Evolutionary conservation across 2,113 vertebrate genomes (phyloP).

Genomic region (Piaya cayana): DNA sequence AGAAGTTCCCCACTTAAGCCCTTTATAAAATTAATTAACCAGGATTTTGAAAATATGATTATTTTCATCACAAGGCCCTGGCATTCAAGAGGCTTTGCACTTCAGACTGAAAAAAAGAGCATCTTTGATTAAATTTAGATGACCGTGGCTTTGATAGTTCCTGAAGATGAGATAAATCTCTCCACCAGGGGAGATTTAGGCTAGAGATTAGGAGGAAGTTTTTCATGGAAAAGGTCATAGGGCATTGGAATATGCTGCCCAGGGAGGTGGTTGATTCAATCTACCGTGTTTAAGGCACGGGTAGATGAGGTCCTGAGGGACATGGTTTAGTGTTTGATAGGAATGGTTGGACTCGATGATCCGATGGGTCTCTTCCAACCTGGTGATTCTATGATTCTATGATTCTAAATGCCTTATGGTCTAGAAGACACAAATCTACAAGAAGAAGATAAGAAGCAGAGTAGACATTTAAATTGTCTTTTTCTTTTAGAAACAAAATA

Average conservation of each 20-base stretch:
- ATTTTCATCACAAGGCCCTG: not conserved
- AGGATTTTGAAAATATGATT: not conserved
- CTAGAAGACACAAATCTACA: not conserved
- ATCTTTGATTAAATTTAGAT: not conserved
- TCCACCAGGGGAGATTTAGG: too few relatives aligned
- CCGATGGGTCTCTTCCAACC: too few relatives aligned
- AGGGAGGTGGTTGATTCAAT: too few relatives aligned
- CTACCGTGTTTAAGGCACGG: too few relatives aligned
- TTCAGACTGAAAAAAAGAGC: not conserved
- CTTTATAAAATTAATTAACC: conserved; percentile 11
- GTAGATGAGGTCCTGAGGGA: too few relatives aligned
- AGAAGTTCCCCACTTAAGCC: not conserved
- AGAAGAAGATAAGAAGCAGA: not conserved
- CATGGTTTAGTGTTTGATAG: too few relatives aligned
- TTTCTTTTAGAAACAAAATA: not conserved
- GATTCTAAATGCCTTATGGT: not conserved
- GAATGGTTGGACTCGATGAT: too few relatives aligned
- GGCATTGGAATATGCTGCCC: too few relatives aligned
- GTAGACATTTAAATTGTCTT: not conserved
- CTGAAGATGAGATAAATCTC: not conserved
- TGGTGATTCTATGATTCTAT: too few relatives aligned
- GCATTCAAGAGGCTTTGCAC: not conserved
- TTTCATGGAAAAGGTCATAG: too few relatives aligned
- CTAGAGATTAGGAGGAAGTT: too few relatives aligned
- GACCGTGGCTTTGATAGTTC: not conserved